Base-by-base conservation (phyloP, 2,888 invertebrate species). In the Apodemia mormo region DNA sequence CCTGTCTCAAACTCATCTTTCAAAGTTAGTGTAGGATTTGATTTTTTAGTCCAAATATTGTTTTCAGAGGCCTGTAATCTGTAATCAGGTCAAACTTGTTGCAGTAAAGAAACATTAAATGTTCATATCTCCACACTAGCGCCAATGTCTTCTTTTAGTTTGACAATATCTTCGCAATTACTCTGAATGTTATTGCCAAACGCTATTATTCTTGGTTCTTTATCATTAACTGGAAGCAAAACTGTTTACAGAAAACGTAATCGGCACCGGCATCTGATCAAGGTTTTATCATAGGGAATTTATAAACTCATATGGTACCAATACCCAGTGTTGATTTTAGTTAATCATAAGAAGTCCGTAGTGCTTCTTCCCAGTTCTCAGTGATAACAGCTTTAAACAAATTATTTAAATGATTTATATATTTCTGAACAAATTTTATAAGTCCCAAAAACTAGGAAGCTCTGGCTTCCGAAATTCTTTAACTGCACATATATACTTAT, bases 21-120 rank as follows among this genome's bases (percentile, higher is more conserved):
- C 77, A 0, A 77, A 66, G 10, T 83, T 65, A 0, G 81, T 83
- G 64, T 80, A 81, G 3, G 84, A 82, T 73, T 81, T 82, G 0
- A 81, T 79, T 71, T n/a, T n/a, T n/a, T n/a, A n/a, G n/a, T n/a
- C n/a, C n/a, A n/a, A n/a, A n/a, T n/a, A n/a, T n/a, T n/a, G n/a
- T n/a, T n/a, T n/a, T n/a, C n/a, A n/a, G n/a, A n/a, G n/a, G n/a
- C n/a, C n/a, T n/a, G n/a, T n/a, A n/a, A n/a, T n/a, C n/a, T n/a
- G n/a, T n/a, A n/a, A n/a, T n/a, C n/a, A n/a, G n/a, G n/a, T n/a
- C n/a, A n/a, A n/a, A n/a, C n/a, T n/a, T n/a, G n/a, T n/a, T n/a
- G n/a, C n/a, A n/a, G n/a, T n/a, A n/a, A n/a, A n/a, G n/a, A n/a
- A 70, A 77, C 22, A 72, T 73, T 49, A 77, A 77, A 67, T 77